These are phyloP conservation scores for Oscheius onirici DNA, from an alignment of 2,888 invertebrate genomes.

Conservation along the genomic window DNA sequence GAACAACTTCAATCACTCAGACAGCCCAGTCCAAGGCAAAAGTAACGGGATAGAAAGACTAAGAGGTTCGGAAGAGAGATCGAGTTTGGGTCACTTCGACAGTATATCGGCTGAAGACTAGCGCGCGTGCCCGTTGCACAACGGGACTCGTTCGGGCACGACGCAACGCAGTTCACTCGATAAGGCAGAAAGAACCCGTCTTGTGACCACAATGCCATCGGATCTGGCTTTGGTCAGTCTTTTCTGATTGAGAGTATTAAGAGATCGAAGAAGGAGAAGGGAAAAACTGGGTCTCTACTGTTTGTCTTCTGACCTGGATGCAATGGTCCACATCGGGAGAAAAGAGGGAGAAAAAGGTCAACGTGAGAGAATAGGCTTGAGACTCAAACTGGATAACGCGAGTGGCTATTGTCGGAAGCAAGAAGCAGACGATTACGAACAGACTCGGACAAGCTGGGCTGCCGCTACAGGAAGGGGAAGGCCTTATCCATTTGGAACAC, in stretches of 20 bases:
- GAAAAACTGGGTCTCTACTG: too few relatives aligned
- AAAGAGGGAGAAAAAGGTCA: too few relatives aligned
- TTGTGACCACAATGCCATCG: conserved; percentile 12
- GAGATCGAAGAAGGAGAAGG: not conserved
- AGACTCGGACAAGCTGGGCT: too few relatives aligned
- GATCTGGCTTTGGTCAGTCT: not conserved
- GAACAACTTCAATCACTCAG: too few relatives aligned
- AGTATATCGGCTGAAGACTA: not conserved
- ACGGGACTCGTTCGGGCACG: conserved; percentile 8
- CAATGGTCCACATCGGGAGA: too few relatives aligned
- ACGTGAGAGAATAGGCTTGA: too few relatives aligned
- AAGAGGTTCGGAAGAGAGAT: not conserved
- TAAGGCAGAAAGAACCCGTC: conserved; percentile 18
- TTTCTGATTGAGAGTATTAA: not conserved
- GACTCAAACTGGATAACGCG: conserved; percentile 22
- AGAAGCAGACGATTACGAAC: too few relatives aligned
- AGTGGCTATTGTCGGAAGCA: not conserved
- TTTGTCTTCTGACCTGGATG: too few relatives aligned
- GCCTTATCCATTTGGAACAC: too few relatives aligned
- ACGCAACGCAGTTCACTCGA: conserved; percentile 32
- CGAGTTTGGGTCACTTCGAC: not conserved
- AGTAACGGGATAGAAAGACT: not conserved
- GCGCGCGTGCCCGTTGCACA: conserved; percentile 23
- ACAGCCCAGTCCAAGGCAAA: too few relatives aligned
- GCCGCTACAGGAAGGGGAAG: too few relatives aligned